phyloP scores from a whole-genome alignment of 2,797 vertebrate species.

The Syngnathus rostellatus region DNA sequence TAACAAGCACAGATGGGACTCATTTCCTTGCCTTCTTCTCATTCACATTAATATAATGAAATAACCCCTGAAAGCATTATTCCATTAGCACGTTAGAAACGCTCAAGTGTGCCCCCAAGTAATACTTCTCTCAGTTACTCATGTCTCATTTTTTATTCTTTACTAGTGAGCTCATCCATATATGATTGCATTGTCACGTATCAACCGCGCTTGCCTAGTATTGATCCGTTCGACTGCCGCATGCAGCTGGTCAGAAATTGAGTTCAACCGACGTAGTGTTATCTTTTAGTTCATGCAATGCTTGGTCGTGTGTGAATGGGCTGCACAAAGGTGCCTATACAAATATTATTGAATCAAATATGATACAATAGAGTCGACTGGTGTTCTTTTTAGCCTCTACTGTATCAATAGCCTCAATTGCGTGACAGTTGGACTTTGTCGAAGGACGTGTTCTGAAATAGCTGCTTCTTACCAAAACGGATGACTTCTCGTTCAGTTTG shows the following conservation, averaged over 20 bases:
- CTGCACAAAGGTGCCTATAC: not conserved
- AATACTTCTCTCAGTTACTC: not conserved
- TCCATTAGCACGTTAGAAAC: not conserved
- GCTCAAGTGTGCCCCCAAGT: not conserved
- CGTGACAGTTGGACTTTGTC: not conserved
- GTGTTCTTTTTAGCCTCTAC: not conserved
- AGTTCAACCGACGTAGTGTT: slow-evolving; percentile 33
- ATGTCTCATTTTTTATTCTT: slow-evolving; percentile 17
- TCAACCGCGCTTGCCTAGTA: slow-evolving; percentile 54
- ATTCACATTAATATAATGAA: slow-evolving; percentile 16
- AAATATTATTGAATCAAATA: not conserved
- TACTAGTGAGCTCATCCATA: slow-evolving; percentile 47
- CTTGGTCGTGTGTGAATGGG: slow-evolving; percentile 44
- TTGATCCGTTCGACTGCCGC: slow-evolving; percentile 52
- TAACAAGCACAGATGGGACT: slow-evolving; percentile 16
- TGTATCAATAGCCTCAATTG: not conserved
- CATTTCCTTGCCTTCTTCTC: slow-evolving; percentile 14
- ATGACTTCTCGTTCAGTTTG: too few relatives aligned
- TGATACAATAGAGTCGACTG: not conserved
- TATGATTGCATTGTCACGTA: slow-evolving; percentile 69
- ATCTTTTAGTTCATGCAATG: slow-evolving; percentile 51
- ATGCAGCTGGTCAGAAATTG: slow-evolving; percentile 57
- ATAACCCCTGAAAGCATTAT: slow-evolving; percentile 9
- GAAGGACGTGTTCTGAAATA: not conserved
- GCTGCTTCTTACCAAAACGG: not conserved